Evolutionary conservation across 2,888 invertebrate genomes (phyloP).

Genomic region (Tachina lurida): DNA sequence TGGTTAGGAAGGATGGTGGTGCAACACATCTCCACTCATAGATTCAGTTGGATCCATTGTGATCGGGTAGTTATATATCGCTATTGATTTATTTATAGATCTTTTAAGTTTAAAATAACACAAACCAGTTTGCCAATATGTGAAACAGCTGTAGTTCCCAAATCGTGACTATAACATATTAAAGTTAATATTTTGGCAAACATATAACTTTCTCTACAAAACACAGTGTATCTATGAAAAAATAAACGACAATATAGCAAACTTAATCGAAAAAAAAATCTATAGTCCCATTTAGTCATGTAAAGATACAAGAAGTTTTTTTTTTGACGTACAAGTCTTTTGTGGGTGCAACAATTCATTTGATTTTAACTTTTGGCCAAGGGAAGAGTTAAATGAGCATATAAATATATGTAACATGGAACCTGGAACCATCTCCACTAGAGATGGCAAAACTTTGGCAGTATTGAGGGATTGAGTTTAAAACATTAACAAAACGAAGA

Average conservation of each 20-base stretch:
- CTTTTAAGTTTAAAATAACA: too few species aligned
- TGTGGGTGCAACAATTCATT: slow-evolving; percentile 70
- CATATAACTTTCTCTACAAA: slow-evolving; percentile 1
- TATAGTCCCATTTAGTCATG: slow-evolving; percentile 1
- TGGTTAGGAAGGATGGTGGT: too few species aligned
- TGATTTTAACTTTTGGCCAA: slow-evolving; percentile 57
- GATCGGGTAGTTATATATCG: too few species aligned
- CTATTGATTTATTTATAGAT: too few species aligned
- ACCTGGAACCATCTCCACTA: neutral
- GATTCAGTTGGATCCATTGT: too few species aligned
- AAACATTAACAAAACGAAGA: slow-evolving; percentile 58
- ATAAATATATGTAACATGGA: slow-evolving; percentile 11
- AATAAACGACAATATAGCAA: slow-evolving; percentile 17
- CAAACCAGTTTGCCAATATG: too few species aligned
- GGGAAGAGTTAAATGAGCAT: slow-evolving; percentile 71
- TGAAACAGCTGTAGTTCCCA: too few species aligned
- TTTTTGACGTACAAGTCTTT: slow-evolving; percentile 54
- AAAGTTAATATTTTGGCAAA: slow-evolving; percentile 42
- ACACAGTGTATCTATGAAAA: slow-evolving; percentile 11
- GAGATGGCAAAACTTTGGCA: slow-evolving; percentile 40
- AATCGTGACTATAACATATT: neutral
- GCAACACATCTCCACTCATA: too few species aligned
- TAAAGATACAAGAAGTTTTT: slow-evolving; percentile 29
- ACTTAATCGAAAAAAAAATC: slow-evolving; percentile 2
- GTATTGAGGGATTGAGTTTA: slow-evolving; percentile 58